Percentiles rank a stretch among this genome's conserved stretches.
These are phyloP conservation scores for Heliconius eleuchia DNA, from an alignment of 1,140 invertebrate genomes.

Conservation along the genomic window DNA sequence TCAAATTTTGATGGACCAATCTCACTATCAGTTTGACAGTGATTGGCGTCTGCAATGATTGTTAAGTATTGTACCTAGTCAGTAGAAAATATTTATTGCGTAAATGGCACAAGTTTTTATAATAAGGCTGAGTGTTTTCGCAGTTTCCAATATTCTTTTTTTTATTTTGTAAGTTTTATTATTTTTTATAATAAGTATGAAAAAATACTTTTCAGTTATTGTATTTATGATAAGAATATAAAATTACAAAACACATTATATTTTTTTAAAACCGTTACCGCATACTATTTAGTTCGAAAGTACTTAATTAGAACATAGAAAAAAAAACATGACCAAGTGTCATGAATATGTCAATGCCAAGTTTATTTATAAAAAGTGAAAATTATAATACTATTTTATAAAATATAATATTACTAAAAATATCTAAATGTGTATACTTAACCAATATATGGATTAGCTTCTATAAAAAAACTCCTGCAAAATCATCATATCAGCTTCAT, in stretches of 20 bases:
- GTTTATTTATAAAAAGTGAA: not conserved
- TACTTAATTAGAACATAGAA: not conserved
- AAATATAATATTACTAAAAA: not conserved
- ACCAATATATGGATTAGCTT: not conserved
- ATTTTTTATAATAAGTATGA: not conserved
- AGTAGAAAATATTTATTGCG: slow-evolving; percentile 5
- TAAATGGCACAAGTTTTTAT: slow-evolving; percentile 11
- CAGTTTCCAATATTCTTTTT: not conserved
- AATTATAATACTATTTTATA: not conserved
- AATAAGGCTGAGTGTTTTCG: slow-evolving; percentile 1
- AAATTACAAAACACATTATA: not conserved
- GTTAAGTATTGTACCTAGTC: not conserved
- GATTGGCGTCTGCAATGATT: slow-evolving; percentile 9
- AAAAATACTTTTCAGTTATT: not conserved
- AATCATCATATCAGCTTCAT: slow-evolving; percentile 12
- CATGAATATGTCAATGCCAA: not conserved
- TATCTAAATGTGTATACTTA: slow-evolving; percentile 1
- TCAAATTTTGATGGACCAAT: slow-evolving; percentile 17
- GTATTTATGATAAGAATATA: not conserved
- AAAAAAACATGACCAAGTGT: not conserved
- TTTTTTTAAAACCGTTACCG: not conserved
- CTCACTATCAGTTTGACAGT: not conserved
- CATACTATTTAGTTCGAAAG: not conserved
- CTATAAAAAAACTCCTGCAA: not conserved
- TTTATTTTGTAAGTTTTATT: not conserved